These are phyloP conservation scores for Vespertilio murinus DNA, from an alignment of 2,797 vertebrate genomes.

Conservation along the genomic window DNA sequence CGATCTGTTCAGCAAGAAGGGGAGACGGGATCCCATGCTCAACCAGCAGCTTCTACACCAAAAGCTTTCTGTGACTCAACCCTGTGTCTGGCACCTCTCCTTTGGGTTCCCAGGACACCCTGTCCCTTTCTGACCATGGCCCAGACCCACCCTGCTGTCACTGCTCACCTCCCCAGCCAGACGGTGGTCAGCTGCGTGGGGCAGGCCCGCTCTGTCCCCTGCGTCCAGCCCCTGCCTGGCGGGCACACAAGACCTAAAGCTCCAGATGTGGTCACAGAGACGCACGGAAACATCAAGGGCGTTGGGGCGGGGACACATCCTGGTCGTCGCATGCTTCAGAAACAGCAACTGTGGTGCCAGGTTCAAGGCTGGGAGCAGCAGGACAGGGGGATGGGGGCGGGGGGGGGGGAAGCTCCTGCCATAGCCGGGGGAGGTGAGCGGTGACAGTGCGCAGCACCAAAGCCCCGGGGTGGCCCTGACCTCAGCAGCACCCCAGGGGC, in stretches of 20 bases:
- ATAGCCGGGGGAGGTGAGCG: not conserved
- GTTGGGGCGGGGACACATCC: not conserved
- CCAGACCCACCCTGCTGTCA: not conserved
- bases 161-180: not conserved
- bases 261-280: not conserved
- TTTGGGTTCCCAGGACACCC: not conserved
- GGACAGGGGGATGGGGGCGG: no score
- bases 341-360: not conserved
- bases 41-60: not conserved
- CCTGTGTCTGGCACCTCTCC: not conserved
- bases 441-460: not conserved
- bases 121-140: not conserved
- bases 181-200: not conserved
- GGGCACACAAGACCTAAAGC: not conserved
- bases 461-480: not conserved
- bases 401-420: not conserved
- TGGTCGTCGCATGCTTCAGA: not conserved
- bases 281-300: not conserved
- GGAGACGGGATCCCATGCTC: not conserved
- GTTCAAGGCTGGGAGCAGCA: not conserved
- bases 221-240: not conserved
- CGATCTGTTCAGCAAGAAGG: not conserved
- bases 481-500: rapidly evolving
- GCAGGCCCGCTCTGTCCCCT: not conserved
- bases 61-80: not conserved